Percentiles rank a stretch among this genome's conserved stretches.
phyloP scores from a whole-genome alignment of 2,888 invertebrate genomes.

The Fragum sueziense region DNA sequence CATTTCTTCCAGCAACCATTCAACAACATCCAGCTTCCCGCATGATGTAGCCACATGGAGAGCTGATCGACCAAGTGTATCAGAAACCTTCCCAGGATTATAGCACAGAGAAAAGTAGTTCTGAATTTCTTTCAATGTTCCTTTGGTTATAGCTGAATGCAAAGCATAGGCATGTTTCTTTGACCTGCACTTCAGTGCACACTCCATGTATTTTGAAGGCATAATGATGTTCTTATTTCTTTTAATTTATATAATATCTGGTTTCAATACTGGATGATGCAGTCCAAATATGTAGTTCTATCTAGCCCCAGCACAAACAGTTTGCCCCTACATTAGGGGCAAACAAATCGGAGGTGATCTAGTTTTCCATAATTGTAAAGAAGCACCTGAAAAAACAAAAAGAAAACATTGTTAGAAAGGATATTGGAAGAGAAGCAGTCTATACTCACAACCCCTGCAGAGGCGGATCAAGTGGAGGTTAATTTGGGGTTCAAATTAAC shows the following conservation, averaged over 20 bases:
- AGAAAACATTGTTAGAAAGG: too few relatives aligned
- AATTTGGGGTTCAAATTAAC: too few relatives aligned
- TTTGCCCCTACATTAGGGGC: constrained; percentile 36
- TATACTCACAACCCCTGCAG: too few relatives aligned
- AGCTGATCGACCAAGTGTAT: constrained; percentile 87
- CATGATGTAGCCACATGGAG: constrained; percentile 91
- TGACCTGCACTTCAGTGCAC: constrained; percentile 81
- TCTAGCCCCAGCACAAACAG: constrained; percentile 1
- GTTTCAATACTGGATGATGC: neutral
- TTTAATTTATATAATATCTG: neutral
- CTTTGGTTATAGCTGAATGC: constrained; percentile 78
- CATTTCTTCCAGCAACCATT: constrained; percentile 88
- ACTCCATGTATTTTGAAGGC: constrained; percentile 70
- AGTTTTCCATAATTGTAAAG: constrained; percentile 43
- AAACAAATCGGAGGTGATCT: constrained; percentile 7
- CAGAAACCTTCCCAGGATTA: constrained; percentile 71
- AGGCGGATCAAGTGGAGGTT: too few relatives aligned
- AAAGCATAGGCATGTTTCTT: constrained; percentile 79
- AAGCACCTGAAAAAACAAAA: constrained; percentile 17
- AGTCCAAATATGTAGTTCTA: neutral
- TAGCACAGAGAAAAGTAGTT: constrained; percentile 77
- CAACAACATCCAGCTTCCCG: constrained; percentile 87
- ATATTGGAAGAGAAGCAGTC: too few relatives aligned
- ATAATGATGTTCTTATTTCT: constrained; percentile 39
- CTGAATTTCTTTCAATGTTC: constrained; percentile 74